Evolutionary conservation across 2,113 vertebrate genomes (phyloP), one percentile per base, ranked within the genome.

Genomic region (Hemibates koningsi): DNA sequence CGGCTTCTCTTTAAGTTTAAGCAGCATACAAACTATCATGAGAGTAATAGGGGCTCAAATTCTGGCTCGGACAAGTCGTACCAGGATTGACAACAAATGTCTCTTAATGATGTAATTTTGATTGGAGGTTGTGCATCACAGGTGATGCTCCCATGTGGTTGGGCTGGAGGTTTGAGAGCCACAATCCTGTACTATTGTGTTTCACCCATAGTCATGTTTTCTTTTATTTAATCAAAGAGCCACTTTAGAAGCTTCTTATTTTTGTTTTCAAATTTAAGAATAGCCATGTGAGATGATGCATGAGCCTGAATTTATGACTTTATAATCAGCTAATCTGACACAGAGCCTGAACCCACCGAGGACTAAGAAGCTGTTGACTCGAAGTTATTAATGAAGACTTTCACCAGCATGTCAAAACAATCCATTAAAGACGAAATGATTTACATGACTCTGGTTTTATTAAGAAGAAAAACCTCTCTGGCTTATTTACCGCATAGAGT

Each of bases 11-110:
- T 29, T 32, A 61, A 61, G 29, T 17, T 4, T 34, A 61, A 61
- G 57, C 5, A 0, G 16, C 29, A 63, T 34, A 34, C 2, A 0
- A 63, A 63, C 29, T 19, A 11, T 19, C 16, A 4, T 63, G 29
- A 34, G 1, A 19, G 59, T 36, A 36, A 63, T 11, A 6, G 17
- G 29, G 59, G 59, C 59, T 63, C 59, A 36, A 63, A 63, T 34
- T 11, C 59, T 63, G 29, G 29, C 11, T 63, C 9, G 0, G 6
- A 7, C 29, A 63, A 63, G 59, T 34, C 1, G 0, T 34, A 34
- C 59, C 1, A 36, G 29, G 59, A 36, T 36, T 3, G 3, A 4
- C 59, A 63, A 34, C 59, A 11, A 63, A 63, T 61, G 57, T 61
- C 57, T 61, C 57, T 34, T 61, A 34, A 61, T 4, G 1, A 19